Base-by-base conservation (phyloP, 2,113 vertebrate species). In the Heterocephalus glaber region DNA sequence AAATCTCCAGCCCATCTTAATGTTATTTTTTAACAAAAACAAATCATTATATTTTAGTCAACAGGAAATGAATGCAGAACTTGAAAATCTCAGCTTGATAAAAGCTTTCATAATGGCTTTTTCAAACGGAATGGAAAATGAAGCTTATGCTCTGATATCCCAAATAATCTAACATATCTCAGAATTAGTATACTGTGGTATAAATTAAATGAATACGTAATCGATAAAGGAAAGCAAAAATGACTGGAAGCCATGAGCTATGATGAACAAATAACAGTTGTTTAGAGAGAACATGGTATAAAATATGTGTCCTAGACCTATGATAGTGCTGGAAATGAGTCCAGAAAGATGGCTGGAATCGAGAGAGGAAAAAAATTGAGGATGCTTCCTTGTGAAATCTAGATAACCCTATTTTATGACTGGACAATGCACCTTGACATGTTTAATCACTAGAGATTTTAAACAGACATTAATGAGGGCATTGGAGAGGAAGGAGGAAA, bases 121-220 rank as follows among this genome's bases (percentile, higher is more conserved):
- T 38, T 81, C 86, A 83, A 94, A 92, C 16, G 38, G 28, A 70
- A 33, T 72, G 3, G 38, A 89, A 97, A 95, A 68, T 85, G 20
- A 94, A 81, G 44, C 76, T 93, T 89, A 79, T 35, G 79, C 41
- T 92, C 79, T 54, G 38, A 44, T 49, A 33, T 13, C 38, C 5
- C 20, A 61, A 89, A 20, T 7, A 81, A 82, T 30, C 7, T 68
- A 79, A 41, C 3, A 0, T 54, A 54, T 28, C 49, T 70, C 81
- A 86, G 16, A 63, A 84, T 70, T 33, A 70, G 1, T 60, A 26
- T 56, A 30, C 3, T 13, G 14, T 89, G 63, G 35, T 38, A 61
- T 47, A 76, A 91, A 76, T 84, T 88, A 94, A 92, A 65, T 82
- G 61, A 76, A 10, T 54, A 30, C 41, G 5, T 72, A 5, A 72